Evolutionary conservation across 2,888 invertebrate species (phyloP).

Genomic region (Sesia bembeciformis): DNA sequence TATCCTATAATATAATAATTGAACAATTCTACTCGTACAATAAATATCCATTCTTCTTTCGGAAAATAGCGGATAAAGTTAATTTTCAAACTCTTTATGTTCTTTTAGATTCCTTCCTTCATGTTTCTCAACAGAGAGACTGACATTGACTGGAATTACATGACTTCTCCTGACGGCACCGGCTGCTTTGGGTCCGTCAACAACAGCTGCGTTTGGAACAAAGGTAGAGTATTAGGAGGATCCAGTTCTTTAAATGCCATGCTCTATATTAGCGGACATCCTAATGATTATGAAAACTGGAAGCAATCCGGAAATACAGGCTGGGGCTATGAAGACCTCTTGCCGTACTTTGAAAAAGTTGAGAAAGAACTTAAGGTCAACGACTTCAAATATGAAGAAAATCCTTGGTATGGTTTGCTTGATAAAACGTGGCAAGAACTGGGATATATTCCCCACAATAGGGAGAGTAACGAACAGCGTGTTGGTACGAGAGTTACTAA

Average conservation of each 20-base stretch:
- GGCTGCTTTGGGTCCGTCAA: conserved; percentile 43
- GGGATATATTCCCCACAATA: conserved; percentile 25
- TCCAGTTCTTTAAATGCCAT: conserved; percentile 76
- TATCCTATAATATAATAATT: too few relatives aligned
- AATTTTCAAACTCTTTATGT: background rate
- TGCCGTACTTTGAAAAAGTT: conserved; percentile 50
- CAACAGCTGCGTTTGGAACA: conserved; percentile 69
- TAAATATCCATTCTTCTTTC: too few relatives aligned
- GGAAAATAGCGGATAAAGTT: background rate
- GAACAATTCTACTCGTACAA: too few relatives aligned
- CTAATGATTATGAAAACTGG: conserved; percentile 73
- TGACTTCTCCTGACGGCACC: conserved; percentile 44
- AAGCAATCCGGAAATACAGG: conserved; percentile 60
- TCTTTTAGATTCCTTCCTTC: conserved; percentile 41
- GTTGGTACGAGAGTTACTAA: conserved; percentile 63
- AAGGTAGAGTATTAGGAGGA: conserved; percentile 79
- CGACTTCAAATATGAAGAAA: conserved; percentile 10
- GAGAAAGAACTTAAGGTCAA: conserved; percentile 34
- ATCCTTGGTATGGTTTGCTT: conserved; percentile 27
- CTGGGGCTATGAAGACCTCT: conserved; percentile 69
- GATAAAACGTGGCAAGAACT: conserved; percentile 47
- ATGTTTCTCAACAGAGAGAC: conserved; percentile 34
- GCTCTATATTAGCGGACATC: conserved; percentile 75
- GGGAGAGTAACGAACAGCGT: conserved; percentile 30
- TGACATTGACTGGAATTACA: conserved; percentile 70